These are phyloP conservation scores for Solea solea DNA, from an alignment of 2,113 vertebrate genomes.

Conservation along the genomic window DNA sequence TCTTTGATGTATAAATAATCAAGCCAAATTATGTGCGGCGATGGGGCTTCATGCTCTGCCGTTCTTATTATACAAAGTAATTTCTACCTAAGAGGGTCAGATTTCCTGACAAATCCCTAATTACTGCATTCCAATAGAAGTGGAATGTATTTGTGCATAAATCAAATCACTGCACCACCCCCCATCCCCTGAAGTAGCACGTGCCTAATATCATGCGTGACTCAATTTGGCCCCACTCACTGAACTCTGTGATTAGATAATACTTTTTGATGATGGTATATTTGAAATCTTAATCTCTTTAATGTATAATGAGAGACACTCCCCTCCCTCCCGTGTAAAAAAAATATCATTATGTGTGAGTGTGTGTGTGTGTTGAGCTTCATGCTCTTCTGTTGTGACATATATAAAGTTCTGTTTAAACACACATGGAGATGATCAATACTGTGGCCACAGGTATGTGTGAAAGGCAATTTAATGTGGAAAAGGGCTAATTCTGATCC, in stretches of 20 bases:
- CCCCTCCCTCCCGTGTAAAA: not conserved
- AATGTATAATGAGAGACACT: constrained; percentile 88
- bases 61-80: constrained; percentile 98
- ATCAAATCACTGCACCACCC: constrained; percentile 71
- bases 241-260: constrained; percentile 97
- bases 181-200: constrained; percentile 86
- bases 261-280: constrained; percentile 91
- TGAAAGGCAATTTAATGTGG: constrained; percentile 93
- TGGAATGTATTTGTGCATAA: constrained; percentile 97
- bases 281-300: constrained; percentile 98
- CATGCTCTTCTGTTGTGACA: constrained; percentile 78
- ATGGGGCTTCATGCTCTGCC: constrained; percentile 86
- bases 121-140: constrained; percentile 92
- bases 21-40: constrained; percentile 93
- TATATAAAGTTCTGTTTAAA: constrained; percentile 56
- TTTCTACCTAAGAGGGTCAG: constrained; percentile 99
- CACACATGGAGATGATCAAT: constrained; percentile 90
- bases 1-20: constrained; percentile 99
- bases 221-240: constrained; percentile 86
- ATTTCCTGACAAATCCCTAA: constrained; percentile 99
- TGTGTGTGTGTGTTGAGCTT: constrained; percentile 68
- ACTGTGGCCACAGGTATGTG: constrained; percentile 88
- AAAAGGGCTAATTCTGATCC: constrained; percentile 88
- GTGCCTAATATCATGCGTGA: constrained; percentile 89
- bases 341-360: constrained; percentile 20